phyloP scores from a whole-genome alignment of 1,140 invertebrate genomes.

The Araneus ventricosus region DNA sequence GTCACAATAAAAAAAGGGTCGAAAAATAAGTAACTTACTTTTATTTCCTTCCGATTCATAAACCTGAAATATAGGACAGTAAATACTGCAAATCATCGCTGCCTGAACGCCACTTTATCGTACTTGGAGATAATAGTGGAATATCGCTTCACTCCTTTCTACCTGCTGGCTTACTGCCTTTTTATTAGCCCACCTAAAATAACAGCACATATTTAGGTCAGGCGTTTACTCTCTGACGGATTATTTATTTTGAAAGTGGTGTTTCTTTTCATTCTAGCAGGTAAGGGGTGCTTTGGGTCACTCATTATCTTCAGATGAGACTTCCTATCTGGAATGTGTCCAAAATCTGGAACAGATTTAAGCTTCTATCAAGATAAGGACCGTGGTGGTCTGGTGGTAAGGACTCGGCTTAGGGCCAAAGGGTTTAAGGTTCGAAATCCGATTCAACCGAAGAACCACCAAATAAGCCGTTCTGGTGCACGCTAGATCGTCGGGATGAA shows the following conservation, averaged over 20 bases:
- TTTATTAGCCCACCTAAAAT: not conserved
- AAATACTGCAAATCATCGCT: not conserved
- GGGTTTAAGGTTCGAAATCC: too few relatives aligned
- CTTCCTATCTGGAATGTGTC: too few relatives aligned
- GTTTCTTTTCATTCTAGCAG: not conserved
- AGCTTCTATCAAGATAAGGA: too few relatives aligned
- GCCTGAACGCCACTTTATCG: not conserved
- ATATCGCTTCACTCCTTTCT: too few relatives aligned
- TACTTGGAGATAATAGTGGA: not conserved
- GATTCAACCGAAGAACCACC: too few relatives aligned
- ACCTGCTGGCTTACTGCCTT: not conserved
- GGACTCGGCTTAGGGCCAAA: too few relatives aligned
- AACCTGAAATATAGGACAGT: not conserved
- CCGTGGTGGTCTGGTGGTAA: too few relatives aligned
- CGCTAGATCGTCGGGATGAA: too few relatives aligned
- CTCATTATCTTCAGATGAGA: too few relatives aligned
- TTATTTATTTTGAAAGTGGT: not conserved
- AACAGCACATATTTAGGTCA: not conserved
- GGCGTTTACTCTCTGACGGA: not conserved
- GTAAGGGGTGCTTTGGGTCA: too few relatives aligned
- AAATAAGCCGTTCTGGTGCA: too few relatives aligned
- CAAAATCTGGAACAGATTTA: too few relatives aligned
- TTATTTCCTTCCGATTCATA: not conserved
- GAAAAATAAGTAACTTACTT: not conserved
- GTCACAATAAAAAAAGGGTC: not conserved